Percentiles rank a stretch among this genome's conserved stretches.
Evolutionary conservation across 2,888 invertebrate genomes (phyloP).

Genomic region (Synergus laeviventris): DNA sequence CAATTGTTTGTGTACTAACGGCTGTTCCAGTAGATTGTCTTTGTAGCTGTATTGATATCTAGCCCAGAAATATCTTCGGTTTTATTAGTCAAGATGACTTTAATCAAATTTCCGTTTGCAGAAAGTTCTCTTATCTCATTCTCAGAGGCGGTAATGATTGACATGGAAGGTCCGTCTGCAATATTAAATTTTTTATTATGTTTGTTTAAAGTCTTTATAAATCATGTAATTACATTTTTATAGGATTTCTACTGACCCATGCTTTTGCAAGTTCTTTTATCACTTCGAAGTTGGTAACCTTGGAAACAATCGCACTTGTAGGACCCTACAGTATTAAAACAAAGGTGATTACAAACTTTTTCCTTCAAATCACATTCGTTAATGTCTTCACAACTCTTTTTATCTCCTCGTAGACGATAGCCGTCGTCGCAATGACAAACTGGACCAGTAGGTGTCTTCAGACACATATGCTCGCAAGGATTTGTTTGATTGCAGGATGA

Average conservation of each 20-base stretch:
- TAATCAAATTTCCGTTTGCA: not conserved
- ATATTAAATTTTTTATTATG: not conserved
- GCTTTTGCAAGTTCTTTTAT: constrained; percentile 74
- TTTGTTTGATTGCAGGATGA: not conserved
- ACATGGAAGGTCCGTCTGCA: constrained; percentile 1
- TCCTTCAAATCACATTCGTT: constrained; percentile 78
- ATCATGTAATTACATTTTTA: not conserved
- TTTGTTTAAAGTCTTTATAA: not conserved
- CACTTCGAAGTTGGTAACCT: constrained; percentile 64
- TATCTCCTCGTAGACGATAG: constrained; percentile 73
- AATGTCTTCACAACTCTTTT: constrained; percentile 75
- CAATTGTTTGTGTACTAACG: not conserved
- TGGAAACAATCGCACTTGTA: constrained; percentile 71
- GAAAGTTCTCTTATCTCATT: not conserved
- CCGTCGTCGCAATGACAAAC: constrained; percentile 79
- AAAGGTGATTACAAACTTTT: constrained; percentile 77
- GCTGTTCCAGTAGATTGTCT: constrained; percentile 3
- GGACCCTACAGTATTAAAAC: constrained; percentile 68
- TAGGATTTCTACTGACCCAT: constrained; percentile 54
- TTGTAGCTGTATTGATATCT: constrained; percentile 6
- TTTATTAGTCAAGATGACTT: not conserved
- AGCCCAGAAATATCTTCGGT: constrained; percentile 13
- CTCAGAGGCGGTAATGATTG: not conserved
- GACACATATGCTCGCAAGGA: constrained; percentile 16
- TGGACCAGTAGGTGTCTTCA: constrained; percentile 60